Conservation (phyloP, 2,113 vertebrate species). For the Leucopsar rothschildi region DNA sequence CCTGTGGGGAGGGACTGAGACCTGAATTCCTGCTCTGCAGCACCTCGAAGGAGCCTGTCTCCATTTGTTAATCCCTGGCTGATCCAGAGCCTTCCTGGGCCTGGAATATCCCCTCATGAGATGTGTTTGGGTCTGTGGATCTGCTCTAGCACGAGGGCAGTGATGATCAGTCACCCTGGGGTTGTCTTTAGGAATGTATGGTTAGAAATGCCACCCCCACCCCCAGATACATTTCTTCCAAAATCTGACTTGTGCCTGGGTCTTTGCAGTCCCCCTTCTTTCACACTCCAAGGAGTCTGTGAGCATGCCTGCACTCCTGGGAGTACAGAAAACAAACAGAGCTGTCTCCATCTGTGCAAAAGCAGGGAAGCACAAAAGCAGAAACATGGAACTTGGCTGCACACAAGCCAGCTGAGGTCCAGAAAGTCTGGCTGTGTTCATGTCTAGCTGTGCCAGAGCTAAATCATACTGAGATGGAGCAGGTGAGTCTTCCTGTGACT, state of each 20-base stretch:
- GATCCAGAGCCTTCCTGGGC: background rate
- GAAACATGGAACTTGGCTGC: background rate
- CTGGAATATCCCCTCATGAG: background rate
- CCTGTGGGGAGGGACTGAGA: background rate
- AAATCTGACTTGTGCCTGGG: background rate
- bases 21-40: background rate
- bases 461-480: background rate
- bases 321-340: background rate
- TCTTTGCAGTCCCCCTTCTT: background rate
- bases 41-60: background rate
- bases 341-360: conserved; percentile 20
- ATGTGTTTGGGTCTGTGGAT: background rate
- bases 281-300: background rate
- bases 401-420: background rate
- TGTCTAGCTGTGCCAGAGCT: background rate
- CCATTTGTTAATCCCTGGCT: background rate
- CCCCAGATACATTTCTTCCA: background rate
- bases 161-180: background rate
- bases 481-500: background rate
- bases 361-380: background rate
- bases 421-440: background rate
- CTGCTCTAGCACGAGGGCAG: background rate
- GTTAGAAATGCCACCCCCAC: background rate
- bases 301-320: background rate
- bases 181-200: background rate